Percentiles rank a stretch among this genome's conserved stretches.
phyloP scores from a whole-genome alignment of 2,888 invertebrate species.

The Neocrepidodera transversa region DNA sequence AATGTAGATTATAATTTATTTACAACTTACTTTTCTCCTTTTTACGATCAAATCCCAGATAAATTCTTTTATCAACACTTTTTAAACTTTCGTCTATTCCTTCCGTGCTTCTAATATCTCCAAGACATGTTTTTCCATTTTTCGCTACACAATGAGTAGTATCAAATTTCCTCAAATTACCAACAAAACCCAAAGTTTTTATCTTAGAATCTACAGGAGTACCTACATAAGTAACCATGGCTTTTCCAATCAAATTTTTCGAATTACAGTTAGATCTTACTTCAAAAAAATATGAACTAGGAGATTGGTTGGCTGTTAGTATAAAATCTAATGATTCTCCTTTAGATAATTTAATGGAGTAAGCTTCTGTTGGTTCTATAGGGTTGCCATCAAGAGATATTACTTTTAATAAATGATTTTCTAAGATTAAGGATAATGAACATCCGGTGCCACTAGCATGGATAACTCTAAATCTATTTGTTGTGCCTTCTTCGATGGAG shows the following conservation, averaged over 20 bases:
- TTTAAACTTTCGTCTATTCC: slow-evolving; percentile 64
- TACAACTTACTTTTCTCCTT: background rate
- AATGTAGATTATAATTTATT: too few species aligned
- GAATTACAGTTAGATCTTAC: slow-evolving; percentile 65
- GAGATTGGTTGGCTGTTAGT: slow-evolving; percentile 67
- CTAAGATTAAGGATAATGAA: slow-evolving; percentile 70
- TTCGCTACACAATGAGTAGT: slow-evolving; percentile 54
- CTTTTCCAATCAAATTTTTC: slow-evolving; percentile 62
- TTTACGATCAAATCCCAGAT: slow-evolving; percentile 70
- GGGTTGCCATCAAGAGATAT: slow-evolving; percentile 76
- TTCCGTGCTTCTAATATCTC: slow-evolving; percentile 64
- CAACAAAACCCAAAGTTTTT: slow-evolving; percentile 22
- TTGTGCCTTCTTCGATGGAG: slow-evolving; percentile 65
- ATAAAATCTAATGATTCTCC: slow-evolving; percentile 82
- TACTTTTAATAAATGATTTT: slow-evolving; percentile 69
- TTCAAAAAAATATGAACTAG: slow-evolving; percentile 69
- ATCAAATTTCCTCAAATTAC: slow-evolving; percentile 47
- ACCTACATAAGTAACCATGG: slow-evolving; percentile 61
- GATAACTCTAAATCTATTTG: slow-evolving; percentile 72
- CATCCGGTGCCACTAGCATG: slow-evolving; percentile 75
- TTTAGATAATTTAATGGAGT: slow-evolving; percentile 67
- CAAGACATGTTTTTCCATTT: slow-evolving; percentile 66
- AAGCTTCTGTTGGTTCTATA: slow-evolving; percentile 66
- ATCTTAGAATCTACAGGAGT: slow-evolving; percentile 7
- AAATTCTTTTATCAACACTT: slow-evolving; percentile 66